These are phyloP conservation scores for Petaurus breviceps DNA, from an alignment of 2,113 vertebrate species.

Conservation along the genomic window DNA sequence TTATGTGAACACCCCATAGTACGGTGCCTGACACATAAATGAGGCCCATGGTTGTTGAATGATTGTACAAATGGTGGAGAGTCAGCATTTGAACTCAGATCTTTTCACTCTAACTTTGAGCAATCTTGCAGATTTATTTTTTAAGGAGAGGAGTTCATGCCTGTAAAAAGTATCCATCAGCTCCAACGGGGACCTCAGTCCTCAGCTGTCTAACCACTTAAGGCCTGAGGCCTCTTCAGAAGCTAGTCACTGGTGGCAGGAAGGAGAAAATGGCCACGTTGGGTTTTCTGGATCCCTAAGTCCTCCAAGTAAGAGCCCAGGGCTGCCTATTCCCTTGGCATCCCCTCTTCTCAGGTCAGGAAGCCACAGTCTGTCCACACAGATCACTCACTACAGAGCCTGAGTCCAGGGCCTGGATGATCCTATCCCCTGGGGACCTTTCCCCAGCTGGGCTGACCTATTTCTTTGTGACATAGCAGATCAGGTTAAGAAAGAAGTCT, in stretches of 20 bases:
- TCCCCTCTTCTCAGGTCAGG: too few species aligned
- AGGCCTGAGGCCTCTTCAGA: neutral
- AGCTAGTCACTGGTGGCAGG: neutral
- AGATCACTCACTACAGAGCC: neutral
- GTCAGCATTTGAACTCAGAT: neutral
- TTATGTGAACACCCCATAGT: neutral
- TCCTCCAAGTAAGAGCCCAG: neutral
- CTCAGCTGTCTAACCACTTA: neutral
- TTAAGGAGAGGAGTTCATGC: neutral
- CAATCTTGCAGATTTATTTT: neutral
- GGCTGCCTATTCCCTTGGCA: neutral
- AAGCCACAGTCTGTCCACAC: conserved; percentile 9
- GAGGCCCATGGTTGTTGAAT: neutral
- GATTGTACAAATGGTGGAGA: neutral
- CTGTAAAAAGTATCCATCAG: neutral
- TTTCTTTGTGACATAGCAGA: conserved; percentile 61
- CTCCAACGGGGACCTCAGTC: neutral
- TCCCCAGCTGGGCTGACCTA: conserved; percentile 67
- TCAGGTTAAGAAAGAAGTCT: neutral
- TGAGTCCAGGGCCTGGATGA: neutral
- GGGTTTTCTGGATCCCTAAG: neutral
- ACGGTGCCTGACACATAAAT: neutral
- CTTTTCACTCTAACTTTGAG: neutral
- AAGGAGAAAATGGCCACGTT: neutral
- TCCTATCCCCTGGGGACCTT: conserved; percentile 24